These are phyloP conservation scores for Apostichopus californicus DNA, from an alignment of 35 echinoderm and acorn worm genomes.

Conservation along the genomic window DNA sequence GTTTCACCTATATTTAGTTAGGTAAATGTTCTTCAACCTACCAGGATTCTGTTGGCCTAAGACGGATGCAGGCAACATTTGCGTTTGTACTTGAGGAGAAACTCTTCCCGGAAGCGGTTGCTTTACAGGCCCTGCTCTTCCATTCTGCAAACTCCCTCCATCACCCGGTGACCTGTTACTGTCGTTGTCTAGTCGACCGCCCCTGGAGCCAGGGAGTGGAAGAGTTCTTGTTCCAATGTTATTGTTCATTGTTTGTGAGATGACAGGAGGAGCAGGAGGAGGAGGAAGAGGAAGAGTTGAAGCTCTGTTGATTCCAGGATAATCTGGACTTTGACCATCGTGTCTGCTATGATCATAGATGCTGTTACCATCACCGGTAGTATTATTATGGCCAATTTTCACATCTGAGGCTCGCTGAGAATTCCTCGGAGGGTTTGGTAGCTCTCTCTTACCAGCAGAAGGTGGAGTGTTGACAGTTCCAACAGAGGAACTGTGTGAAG, in stretches of 20 bases:
- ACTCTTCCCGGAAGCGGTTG: not conserved
- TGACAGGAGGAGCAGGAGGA: not conserved
- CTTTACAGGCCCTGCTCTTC: not conserved
- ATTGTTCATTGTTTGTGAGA: not conserved
- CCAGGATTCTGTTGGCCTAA: not conserved
- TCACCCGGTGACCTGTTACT: slow-evolving; percentile 11
- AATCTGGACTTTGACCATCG: not conserved
- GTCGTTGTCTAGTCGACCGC: not conserved
- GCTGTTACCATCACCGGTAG: not conserved
- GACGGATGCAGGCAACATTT: not conserved
- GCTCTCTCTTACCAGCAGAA: not conserved
- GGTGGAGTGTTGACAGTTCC: not conserved
- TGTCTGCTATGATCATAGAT: not conserved
- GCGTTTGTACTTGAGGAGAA: slow-evolving; percentile 14
- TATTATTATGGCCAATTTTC: not conserved
- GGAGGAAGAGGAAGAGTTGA: not conserved
- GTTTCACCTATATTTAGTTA: too few species aligned
- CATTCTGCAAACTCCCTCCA: slow-evolving; percentile 24
- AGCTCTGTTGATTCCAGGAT: not conserved
- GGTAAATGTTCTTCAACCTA: not conserved
- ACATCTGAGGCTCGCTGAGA: not conserved
- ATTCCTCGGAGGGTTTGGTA: not conserved
- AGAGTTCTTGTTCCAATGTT: not conserved
- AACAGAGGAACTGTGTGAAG: not conserved
- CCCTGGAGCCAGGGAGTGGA: not conserved